These are phyloP conservation scores for Scalopus aquaticus DNA, from an alignment of 2,113 vertebrate species.

Conservation along the genomic window DNA sequence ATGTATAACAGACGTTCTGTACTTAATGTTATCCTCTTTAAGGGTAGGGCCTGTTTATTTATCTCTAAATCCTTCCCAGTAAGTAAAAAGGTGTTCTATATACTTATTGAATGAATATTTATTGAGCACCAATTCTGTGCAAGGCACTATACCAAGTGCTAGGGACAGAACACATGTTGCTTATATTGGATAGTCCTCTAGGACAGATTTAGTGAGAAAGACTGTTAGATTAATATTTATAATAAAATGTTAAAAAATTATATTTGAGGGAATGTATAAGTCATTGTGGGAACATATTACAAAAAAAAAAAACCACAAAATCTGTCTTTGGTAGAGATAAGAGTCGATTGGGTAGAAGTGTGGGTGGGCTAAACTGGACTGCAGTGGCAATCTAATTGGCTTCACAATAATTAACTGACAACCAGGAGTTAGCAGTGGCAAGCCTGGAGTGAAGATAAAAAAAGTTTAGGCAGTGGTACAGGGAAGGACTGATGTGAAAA, in stretches of 20 bases:
- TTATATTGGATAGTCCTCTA: neutral
- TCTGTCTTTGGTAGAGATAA: neutral
- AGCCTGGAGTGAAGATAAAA: neutral
- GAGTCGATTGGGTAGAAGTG: neutral
- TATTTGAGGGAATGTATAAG: neutral
- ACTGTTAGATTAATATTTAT: neutral
- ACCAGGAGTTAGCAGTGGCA: neutral
- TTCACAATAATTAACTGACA: neutral
- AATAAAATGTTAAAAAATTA: neutral
- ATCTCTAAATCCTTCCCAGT: neutral
- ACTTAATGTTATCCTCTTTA: conserved; percentile 44
- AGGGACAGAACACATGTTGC: neutral
- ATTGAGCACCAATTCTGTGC: neutral
- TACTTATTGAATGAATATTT: conserved; percentile 19
- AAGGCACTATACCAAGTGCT: neutral
- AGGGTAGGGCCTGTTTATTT: neutral
- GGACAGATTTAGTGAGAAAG: neutral
- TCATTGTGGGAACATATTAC: neutral
- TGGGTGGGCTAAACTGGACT: neutral
- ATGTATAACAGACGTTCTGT: conserved; percentile 29
- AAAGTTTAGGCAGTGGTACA: neutral
- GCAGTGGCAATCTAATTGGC: neutral
- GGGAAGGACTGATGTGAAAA: neutral
- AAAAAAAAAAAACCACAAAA: neutral
- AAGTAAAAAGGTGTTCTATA: neutral